Conservation (phyloP, 92 coral and sea anemone genomes). For the Chrysogorgia sp. region DNA sequence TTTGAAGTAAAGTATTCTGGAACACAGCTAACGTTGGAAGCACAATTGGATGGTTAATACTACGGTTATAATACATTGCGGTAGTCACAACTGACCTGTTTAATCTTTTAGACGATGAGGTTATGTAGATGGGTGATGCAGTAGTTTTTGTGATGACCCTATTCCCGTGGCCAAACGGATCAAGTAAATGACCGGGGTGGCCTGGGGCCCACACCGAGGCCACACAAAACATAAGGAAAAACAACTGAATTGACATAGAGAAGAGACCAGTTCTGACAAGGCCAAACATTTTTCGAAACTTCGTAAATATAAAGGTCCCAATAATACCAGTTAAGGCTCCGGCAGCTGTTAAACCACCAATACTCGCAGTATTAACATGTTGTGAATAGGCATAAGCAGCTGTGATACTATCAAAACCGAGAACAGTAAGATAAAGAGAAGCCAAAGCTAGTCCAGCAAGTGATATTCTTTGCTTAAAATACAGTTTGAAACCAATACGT, state of each 20-base stretch:
- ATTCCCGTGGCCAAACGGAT: neutral
- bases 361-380: constrained; percentile 65
- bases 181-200: constrained; percentile 79
- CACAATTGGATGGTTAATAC: neutral
- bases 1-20: neutral
- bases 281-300: constrained; percentile 68
- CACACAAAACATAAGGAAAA: constrained; percentile 78
- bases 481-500: constrained; percentile 68
- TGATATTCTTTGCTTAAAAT: constrained; percentile 78
- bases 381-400: constrained; percentile 95
- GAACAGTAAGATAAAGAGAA: constrained; percentile 81
- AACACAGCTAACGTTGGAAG: neutral
- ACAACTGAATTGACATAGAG: constrained; percentile 86
- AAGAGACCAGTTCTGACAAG: constrained; percentile 84
- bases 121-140: neutral
- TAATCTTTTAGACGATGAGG: neutral
- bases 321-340: constrained; percentile 89
- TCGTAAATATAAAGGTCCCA: constrained; percentile 84
- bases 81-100: neutral
- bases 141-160: neutral
- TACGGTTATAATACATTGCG: neutral
- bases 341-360: constrained; percentile 80
- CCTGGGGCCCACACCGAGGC: constrained; percentile 91
- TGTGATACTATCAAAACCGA: constrained; percentile 81
- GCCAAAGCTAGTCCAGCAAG: constrained; percentile 90